Conservation (phyloP, 64 coral and sea anemone species). For the Platygyra sinensis region DNA sequence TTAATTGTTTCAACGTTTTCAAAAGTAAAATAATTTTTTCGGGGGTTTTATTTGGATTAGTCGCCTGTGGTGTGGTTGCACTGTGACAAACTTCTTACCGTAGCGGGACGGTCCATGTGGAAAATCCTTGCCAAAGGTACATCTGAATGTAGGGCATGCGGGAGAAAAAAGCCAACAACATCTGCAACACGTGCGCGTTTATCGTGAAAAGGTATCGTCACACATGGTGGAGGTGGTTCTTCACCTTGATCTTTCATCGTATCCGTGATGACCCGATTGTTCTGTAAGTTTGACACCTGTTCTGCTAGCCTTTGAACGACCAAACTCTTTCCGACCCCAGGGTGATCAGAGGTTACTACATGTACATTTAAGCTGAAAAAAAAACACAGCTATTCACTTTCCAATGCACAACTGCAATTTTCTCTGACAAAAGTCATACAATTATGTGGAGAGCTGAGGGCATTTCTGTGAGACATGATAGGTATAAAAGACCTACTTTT, state of each 20-base stretch:
- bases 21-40: no score
- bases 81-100: constrained; percentile 33
- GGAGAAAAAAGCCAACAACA: constrained; percentile 57
- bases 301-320: constrained; percentile 45
- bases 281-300: constrained; percentile 27
- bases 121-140: constrained; percentile 74
- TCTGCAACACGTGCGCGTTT: constrained; percentile 25
- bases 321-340: constrained; percentile 74
- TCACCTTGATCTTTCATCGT: neutral
- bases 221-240: neutral
- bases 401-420: no score
- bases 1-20: no score
- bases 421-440: no score
- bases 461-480: no score
- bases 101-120: constrained; percentile 62
- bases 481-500: constrained; percentile 7
- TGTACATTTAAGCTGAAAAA: constrained; percentile 57
- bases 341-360: constrained; percentile 39
- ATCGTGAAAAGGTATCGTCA: constrained; percentile 64
- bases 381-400: neutral
- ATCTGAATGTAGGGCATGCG: constrained; percentile 56
- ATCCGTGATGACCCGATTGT: constrained; percentile 5
- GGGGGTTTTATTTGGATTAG: no score
- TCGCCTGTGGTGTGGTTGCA: no score
- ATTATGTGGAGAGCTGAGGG: no score